Base-by-base conservation (phyloP, 1,140 invertebrate species). In the Drosophila pruinosa region DNA sequence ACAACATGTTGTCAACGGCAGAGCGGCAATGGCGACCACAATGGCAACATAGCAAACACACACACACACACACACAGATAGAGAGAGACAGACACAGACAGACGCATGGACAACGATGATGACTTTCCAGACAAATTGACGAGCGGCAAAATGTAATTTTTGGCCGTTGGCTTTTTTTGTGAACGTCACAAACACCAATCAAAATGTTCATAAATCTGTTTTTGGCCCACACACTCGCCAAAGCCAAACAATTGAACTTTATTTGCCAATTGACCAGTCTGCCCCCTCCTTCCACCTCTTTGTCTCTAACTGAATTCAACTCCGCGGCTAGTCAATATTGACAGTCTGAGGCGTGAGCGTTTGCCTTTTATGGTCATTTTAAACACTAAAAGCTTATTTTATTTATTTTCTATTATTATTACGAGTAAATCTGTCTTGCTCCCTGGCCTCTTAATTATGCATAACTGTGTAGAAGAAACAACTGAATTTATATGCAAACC, bases 1-100 rank as follows among this genome's bases (percentile, higher is more conserved):
- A 86, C 82, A 86, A 88, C 78, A 78, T 88, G 82, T 89, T 89
- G 82, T 88, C 82, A 89, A 89, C 83, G 79, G 79, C 48, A 45
- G 15, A 62, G 34, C 12, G 54, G 24, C 59, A 68, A 22, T 34
- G 24, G 62, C 52, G 48, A 48, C 41, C 34, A 26, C 26, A 59
- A 45, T 14, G 22, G 8, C 28, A 43, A 53, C 56, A 45, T 52
- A 58, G 15, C n/a, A 12, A 47, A 68, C 14, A 74, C 12, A 48
- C 36, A 53, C 28, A 53, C 31, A 28, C 12, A 47, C 24, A 31
- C 26, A 36, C 48, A 41, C 26, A 24, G 8, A 22, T 10, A 58
- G 36, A 48, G 2, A 52, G 10, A 52, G 17, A 21, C 21, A 36
- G 36, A 10, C 8, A 24, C 31, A n/a, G n/a, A 36, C 17, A 62